Percentiles rank a stretch among this genome's conserved stretches.
Conservation (phyloP, 2,888 invertebrate species). For the Agrochola macilenta region DNA sequence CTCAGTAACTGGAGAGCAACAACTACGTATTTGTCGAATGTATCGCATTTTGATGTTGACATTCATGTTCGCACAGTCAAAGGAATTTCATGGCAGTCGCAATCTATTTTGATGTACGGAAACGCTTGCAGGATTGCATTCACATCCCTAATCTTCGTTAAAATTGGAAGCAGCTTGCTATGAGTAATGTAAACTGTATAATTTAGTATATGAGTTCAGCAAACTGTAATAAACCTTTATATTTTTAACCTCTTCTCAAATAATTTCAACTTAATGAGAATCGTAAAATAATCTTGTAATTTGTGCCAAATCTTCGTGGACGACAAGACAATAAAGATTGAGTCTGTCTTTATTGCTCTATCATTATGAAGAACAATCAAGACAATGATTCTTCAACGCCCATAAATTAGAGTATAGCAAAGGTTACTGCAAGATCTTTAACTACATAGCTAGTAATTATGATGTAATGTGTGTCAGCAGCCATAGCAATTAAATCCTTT, state of each 20-base stretch:
- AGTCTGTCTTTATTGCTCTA: constrained; percentile 19
- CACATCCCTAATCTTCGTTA: constrained; percentile 22
- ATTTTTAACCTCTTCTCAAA: constrained; percentile 13
- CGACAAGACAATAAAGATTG: neutral
- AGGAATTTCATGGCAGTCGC: constrained; percentile 42
- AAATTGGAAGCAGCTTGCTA: constrained; percentile 1
- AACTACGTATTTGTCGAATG: constrained; percentile 32
- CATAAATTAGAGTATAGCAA: constrained; percentile 38
- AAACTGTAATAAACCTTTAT: neutral
- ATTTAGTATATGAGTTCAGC: constrained; percentile 1
- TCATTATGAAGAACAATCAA: constrained; percentile 28
- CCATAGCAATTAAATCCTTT: constrained; percentile 34
- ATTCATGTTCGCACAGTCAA: constrained; percentile 45
- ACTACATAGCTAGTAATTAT: constrained; percentile 31
- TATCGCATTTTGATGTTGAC: constrained; percentile 46
- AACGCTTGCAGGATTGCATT: constrained; percentile 32
- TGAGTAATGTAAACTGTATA: constrained; percentile 10
- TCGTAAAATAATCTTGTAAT: neutral
- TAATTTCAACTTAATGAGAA: constrained; percentile 18
- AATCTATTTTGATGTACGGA: constrained; percentile 42
- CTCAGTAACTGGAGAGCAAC: constrained; percentile 45
- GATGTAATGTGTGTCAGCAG: constrained; percentile 40
- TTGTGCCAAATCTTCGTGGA: constrained; percentile 13
- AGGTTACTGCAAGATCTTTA: constrained; percentile 31
- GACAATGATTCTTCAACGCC: constrained; percentile 15